Evolutionary conservation across 30 jellyfish, hydroid and myxozoan genomes (phyloP).

Genomic region (Clytia hemisphaerica): DNA sequence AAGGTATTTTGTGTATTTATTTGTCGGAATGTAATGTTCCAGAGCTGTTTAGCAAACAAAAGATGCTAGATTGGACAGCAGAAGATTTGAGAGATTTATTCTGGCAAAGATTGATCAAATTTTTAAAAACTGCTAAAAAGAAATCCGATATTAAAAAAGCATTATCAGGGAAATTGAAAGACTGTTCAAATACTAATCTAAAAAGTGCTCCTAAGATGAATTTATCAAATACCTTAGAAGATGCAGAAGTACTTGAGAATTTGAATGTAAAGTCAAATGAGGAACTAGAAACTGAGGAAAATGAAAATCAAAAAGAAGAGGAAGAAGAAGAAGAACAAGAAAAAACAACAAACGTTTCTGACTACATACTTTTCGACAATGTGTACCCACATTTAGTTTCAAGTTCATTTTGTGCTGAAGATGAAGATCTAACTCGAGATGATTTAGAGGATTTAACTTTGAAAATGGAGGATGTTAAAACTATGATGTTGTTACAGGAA

Average conservation of each 20-base stretch:
- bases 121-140: background rate
- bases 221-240: background rate
- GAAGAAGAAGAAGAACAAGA: background rate
- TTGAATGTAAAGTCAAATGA: background rate
- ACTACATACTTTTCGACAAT: background rate
- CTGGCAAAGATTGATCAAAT: background rate
- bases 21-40: background rate
- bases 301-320: background rate
- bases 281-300: background rate
- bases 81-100: background rate
- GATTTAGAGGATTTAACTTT: background rate
- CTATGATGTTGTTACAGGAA: background rate
- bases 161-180: background rate
- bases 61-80: background rate
- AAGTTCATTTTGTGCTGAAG: conserved; percentile 1
- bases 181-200: background rate
- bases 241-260: background rate
- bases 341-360: background rate
- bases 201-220: background rate
- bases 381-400: background rate
- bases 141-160: background rate
- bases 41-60: background rate
- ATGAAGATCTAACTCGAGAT: conserved; percentile 9
- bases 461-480: conserved; percentile 10
- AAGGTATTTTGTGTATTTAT: background rate